Base-by-base conservation (phyloP, 2,113 vertebrate genomes). In the Sinocyclocheilus anophthalmus region DNA sequence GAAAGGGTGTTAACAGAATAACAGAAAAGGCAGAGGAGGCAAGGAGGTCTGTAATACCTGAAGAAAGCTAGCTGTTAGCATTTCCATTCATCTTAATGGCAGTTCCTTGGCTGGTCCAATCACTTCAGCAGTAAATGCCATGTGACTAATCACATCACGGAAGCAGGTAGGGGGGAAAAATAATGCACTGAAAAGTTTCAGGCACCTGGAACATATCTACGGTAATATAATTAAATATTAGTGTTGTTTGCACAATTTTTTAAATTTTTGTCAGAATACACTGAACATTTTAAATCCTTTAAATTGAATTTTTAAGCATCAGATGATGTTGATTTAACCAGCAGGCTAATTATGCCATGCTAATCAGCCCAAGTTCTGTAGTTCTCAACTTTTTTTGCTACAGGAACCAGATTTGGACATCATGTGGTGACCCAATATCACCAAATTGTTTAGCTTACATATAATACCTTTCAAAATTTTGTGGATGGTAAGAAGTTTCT, bases 21-120 rank as follows among this genome's bases (percentile, higher is more conserved):
- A 75, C 72, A 24, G 72, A 26, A 76, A n/a, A 42, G 37, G 33
- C 72, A 24, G 39, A 48, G 45, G 11, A 39, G 33, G 18, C 69
- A 72, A 72, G 37, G 37, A 76, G 18, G 16, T 48, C 42, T 50
- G 13, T 7, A 14, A 76, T 76, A 76, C 73, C 42, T 76, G 42
- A 12, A 50, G 72, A 76, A 76, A 76, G 72, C 72, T 50, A 76
- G 73, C 42, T 76, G 22, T 75, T 75, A 26, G 42, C 20, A 16
- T 50, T 48, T 13, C n/a, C n/a, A 76, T 76, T 76, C 73, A 76
- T 50, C n/a, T 50, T 76, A 76, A 76, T 50, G 73, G 73, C n/a
- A 76, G 42, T 48, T 50, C 13, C 73, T 76, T 76, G 42, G 73
- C 73, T 48, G n/a, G 73, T 76, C 42, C 42, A 76, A 50, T 76